Evolutionary conservation across 2,888 invertebrate genomes (phyloP).

Genomic region (Archips crataeganus): DNA sequence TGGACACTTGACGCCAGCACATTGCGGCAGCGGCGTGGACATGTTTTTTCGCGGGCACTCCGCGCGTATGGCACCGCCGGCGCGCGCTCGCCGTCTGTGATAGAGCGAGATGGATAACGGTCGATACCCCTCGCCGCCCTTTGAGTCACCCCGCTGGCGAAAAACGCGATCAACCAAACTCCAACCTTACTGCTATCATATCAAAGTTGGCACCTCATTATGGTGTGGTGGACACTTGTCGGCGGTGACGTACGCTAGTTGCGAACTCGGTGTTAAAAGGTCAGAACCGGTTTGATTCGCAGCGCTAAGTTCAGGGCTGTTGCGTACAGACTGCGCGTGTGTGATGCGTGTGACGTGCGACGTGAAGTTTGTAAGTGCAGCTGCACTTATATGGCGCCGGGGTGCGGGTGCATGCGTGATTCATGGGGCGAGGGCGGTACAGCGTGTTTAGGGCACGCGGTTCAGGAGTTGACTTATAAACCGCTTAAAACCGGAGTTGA

Average conservation of each 20-base stretch:
- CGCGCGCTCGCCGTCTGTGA: conserved; percentile 59
- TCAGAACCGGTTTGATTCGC: conserved; percentile 26
- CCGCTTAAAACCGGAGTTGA: too few species aligned
- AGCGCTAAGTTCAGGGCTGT: conserved; percentile 12
- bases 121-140: conserved; percentile 60
- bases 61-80: conserved; percentile 53
- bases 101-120: conserved; percentile 55
- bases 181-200: rapidly evolving
- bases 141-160: conserved; percentile 31
- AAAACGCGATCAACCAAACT: background rate
- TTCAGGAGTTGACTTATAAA: too few species aligned
- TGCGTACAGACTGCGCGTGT: background rate
- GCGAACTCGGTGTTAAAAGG: conserved; percentile 19
- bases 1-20: conserved; percentile 63
- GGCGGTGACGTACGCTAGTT: conserved; percentile 26
- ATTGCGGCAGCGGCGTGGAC: conserved; percentile 52
- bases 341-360: conserved; percentile 18
- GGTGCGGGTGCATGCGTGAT: conserved; percentile 19
- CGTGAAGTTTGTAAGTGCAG: conserved; percentile 16
- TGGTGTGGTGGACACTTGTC: conserved; percentile 26
- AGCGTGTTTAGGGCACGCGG: too few species aligned
- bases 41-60: conserved; percentile 39
- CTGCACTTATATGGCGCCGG: conserved; percentile 1
- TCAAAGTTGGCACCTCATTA: background rate
- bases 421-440: background rate